Evolutionary conservation across 2,113 vertebrate species (phyloP).

Genomic region (Entomyzon cyanotis): DNA sequence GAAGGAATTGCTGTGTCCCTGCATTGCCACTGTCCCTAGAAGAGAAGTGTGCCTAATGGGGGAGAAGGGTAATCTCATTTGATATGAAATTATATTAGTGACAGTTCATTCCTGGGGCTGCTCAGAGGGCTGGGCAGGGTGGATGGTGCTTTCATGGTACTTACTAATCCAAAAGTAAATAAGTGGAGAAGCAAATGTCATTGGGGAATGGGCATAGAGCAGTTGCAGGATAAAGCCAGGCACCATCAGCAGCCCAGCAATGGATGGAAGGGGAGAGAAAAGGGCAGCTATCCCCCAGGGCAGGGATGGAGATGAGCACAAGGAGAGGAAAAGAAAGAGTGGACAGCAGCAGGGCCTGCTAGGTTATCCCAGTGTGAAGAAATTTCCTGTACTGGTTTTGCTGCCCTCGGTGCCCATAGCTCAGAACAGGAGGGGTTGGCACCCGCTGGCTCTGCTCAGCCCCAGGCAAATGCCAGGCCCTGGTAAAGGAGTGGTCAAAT

Average conservation of each 20-base stretch:
- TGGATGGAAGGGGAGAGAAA: neutral
- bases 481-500: too few relatives aligned
- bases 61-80: conserved; percentile 63
- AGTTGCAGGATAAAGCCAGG: neutral
- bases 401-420: fast-evolving
- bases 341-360: neutral
- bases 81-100: conserved; percentile 48
- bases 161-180: conserved; percentile 26
- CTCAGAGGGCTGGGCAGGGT: conserved; percentile 32
- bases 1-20: conserved; percentile 8
- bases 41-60: conserved; percentile 51
- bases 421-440: neutral
- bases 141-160: conserved; percentile 40
- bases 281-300: neutral
- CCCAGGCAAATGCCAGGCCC: neutral
- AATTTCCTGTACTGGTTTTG: neutral
- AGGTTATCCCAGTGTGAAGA: neutral
- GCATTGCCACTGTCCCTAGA: neutral
- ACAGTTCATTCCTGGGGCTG: conserved; percentile 57
- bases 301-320: neutral
- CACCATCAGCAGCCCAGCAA: neutral
- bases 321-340: neutral
- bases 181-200: neutral
- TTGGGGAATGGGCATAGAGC: neutral
- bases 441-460: neutral